phyloP scores from a whole-genome alignment of 2,113 vertebrate species.

The Periophthalmus modestus region DNA sequence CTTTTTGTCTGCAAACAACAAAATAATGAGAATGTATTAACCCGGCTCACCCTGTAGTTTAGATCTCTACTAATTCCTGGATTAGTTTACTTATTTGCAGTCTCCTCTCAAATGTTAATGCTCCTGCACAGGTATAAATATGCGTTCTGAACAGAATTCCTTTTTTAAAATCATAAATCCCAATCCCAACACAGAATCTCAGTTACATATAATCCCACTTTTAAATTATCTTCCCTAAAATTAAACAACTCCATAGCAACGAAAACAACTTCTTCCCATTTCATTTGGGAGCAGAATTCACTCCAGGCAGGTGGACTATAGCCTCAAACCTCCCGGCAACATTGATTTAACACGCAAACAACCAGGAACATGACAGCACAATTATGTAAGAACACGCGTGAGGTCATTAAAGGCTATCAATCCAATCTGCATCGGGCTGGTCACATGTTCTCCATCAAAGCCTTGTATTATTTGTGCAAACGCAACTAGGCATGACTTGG shows the following conservation, averaged over 20 bases:
- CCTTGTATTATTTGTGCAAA: constrained; percentile 26
- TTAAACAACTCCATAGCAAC: not conserved
- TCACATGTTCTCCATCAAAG: constrained; percentile 24
- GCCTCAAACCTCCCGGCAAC: not conserved
- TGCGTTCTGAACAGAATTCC: too few relatives aligned
- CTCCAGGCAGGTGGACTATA: constrained; percentile 5
- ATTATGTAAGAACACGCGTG: constrained; percentile 7
- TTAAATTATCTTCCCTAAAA: too few relatives aligned
- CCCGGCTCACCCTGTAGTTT: too few relatives aligned
- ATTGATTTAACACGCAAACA: constrained; percentile 2
- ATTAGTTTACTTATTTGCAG: too few relatives aligned
- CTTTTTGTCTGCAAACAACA: too few relatives aligned
- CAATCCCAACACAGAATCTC: too few relatives aligned
- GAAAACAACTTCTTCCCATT: not conserved
- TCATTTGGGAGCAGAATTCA: not conserved
- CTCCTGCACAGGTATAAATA: too few relatives aligned
- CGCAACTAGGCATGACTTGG: constrained; percentile 31
- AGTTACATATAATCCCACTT: too few relatives aligned
- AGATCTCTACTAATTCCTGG: too few relatives aligned
- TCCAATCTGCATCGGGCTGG: constrained; percentile 3
- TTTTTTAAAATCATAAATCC: too few relatives aligned
- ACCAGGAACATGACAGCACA: not conserved
- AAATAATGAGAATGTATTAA: too few relatives aligned
- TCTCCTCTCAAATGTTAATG: too few relatives aligned
- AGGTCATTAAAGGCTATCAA: not conserved